Base-by-base conservation (phyloP, 2,797 vertebrate species). In the Calcarius lapponicus region DNA sequence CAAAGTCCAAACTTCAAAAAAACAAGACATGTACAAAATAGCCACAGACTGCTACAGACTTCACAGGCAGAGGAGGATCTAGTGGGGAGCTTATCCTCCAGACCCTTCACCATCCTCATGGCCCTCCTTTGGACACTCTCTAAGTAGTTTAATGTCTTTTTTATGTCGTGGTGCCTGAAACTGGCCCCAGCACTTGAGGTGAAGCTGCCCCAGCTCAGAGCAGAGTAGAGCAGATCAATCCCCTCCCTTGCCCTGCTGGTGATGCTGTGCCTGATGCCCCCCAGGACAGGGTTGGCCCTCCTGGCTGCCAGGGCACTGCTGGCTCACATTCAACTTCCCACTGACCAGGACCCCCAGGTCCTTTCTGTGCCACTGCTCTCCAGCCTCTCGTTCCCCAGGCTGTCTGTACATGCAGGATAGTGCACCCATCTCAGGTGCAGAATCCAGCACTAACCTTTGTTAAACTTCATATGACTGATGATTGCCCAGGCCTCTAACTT, bases 131-230 rank as follows among this genome's bases (percentile, higher is more conserved):
- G 20, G 40, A 69, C 13, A 21, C 11, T 47, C 6, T 28, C 7
- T 69, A 69, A 69, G 17, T 18, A 38, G 2, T 11, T 38, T 15
- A 19, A 21, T 21, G 2, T 17, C 6, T 26, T 17, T 53, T 40
- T 28, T 50, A 10, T 40, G 5, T 31, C 34, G 20, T 17, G 0
- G 20, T 20, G 9, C 11, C 31, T 2, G 1, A 62, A 54, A 26
- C 40, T 31, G 6, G 20, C 4, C 8, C 8, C 73, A 62, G 11
- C 1, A 16, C 10, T 11, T 0, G 0, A 43, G 57, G 7, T 43
- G 36, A 64, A 22, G n/a, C 40, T 0, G 1, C 32, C 10, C 42
- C 66, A 64, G 18, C 0, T 1, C 65, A 32, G 42, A 31, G 29
- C 47, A 69, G 64, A 31, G 29, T 40, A 69, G 64, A 70, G 20